Percentiles rank a stretch among this genome's conserved stretches.
These are phyloP conservation scores for Centropyge bicolor DNA, from an alignment of 2,797 vertebrate genomes.

Conservation along the genomic window DNA sequence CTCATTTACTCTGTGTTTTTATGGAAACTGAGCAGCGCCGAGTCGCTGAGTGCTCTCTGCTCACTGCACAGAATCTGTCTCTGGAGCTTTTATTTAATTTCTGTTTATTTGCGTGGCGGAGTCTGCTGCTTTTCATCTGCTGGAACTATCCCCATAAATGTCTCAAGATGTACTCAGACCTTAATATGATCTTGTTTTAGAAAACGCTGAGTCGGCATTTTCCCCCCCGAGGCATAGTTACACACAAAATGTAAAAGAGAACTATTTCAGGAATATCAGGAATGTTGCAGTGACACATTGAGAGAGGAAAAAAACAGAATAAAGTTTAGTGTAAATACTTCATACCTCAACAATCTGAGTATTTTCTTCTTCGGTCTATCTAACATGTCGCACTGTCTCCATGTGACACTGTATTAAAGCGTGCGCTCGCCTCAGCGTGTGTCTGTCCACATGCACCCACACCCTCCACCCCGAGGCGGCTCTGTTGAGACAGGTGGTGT, in stretches of 20 bases:
- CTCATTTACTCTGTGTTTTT: slow-evolving; percentile 34
- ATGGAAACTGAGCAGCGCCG: slow-evolving; percentile 3
- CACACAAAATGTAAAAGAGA: neutral
- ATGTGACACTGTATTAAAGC: no score
- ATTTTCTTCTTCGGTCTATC: no score
- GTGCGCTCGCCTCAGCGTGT: no score
- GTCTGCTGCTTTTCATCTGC: neutral
- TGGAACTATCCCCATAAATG: neutral
- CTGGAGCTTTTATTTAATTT: neutral
- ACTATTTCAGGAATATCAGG: neutral
- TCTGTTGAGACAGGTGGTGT: slow-evolving; percentile 68
- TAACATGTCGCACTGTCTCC: no score
- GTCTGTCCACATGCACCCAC: slow-evolving; percentile 15
- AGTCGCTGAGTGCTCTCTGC: slow-evolving; percentile 1
- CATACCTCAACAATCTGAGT: no score
- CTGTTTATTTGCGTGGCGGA: neutral
- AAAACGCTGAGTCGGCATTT: neutral
- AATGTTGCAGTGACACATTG: neutral
- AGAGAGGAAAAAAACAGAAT: neutral
- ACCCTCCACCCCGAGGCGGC: slow-evolving; percentile 32
- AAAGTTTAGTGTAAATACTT: no score
- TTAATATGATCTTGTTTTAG: neutral
- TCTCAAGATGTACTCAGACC: slow-evolving; percentile 4
- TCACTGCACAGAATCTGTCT: slow-evolving; percentile 2
- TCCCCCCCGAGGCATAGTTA: neutral